Evolutionary conservation across 2,888 invertebrate species (phyloP), one percentile per base, ranked within the genome.

Genomic region (Acronicta aceris): DNA sequence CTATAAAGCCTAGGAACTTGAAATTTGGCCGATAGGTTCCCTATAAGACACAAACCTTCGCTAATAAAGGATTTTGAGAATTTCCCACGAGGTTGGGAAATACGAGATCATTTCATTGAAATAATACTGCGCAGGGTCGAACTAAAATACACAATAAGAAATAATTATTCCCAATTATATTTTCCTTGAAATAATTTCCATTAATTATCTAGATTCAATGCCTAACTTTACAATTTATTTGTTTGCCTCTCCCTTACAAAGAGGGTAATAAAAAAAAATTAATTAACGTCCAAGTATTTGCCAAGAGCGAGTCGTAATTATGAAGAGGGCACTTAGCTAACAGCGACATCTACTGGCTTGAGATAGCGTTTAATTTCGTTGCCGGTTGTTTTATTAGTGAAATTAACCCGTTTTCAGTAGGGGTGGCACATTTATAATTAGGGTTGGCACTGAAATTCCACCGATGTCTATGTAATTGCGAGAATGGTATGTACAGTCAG

Each of bases 371-470:
- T 87, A 86, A 88, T 89, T 88, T 86, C 74, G 66, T 66, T 67
- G 59, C 64, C 68, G 63, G 59, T 79, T 89, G 87, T 90, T 89
- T 90, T 89, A 91, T 91, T 86, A 87, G 81, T 82, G 86, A 88
- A 89, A 90, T 91, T 89, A 91, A 89, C 90, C 88, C 87, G 89
- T 91, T 92, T 88, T 88, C 86, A 86, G 85, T 84, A 81, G 73
- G 81, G 81, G 83, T 74, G 84, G 87, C 87, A 85, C 83, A 88
- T 88, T 86, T 86, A 89, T 90, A 87, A 90, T 90, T 82, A 86
- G 81, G 81, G 85, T 82, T 79, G 81, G 84, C 74, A 74, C 63
- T 77, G 78, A 78, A 74, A 79, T 71, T 70, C 68, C 68, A 64
- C 52, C 15, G 51, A 30, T 42, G 30, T 59, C 57, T 71, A 42